Conservation (phyloP, 2,113 vertebrate species). For the Hemibates koningsi region DNA sequence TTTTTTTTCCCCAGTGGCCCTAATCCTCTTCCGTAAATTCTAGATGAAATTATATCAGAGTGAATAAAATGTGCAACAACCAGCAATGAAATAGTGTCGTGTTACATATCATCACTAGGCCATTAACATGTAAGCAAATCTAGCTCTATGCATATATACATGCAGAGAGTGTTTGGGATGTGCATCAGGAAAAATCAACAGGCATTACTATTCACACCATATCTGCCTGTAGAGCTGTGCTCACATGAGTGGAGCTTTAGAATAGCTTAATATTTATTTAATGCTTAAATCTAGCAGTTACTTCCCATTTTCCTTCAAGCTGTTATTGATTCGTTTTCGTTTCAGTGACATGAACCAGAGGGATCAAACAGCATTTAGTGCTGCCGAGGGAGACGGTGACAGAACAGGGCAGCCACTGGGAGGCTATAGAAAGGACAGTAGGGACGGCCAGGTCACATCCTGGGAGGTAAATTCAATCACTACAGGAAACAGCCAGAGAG, state of each 20-base stretch:
- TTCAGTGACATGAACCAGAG: conserved; percentile 32
- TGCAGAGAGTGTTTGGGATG: background rate
- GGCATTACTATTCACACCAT: background rate
- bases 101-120: background rate
- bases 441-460: conserved; percentile 35
- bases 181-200: background rate
- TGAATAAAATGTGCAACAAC: background rate
- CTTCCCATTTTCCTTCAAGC: conserved; percentile 6
- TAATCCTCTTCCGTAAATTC: no score
- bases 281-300: background rate
- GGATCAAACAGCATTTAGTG: conserved; percentile 16
- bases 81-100: background rate
- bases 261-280: conserved; percentile 8
- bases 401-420: background rate
- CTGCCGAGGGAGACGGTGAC: background rate
- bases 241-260: background rate
- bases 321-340: conserved; percentile 23
- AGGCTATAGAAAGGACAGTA: background rate
- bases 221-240: background rate
- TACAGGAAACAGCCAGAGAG: conserved; percentile 47
- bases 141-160: background rate
- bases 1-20: no score
- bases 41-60: background rate
- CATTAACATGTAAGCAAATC: background rate
- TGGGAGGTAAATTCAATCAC: conserved; percentile 61